These are phyloP conservation scores for Caenorhabditis drosophilae DNA, from an alignment of 2,888 invertebrate genomes.

Conservation along the genomic window DNA sequence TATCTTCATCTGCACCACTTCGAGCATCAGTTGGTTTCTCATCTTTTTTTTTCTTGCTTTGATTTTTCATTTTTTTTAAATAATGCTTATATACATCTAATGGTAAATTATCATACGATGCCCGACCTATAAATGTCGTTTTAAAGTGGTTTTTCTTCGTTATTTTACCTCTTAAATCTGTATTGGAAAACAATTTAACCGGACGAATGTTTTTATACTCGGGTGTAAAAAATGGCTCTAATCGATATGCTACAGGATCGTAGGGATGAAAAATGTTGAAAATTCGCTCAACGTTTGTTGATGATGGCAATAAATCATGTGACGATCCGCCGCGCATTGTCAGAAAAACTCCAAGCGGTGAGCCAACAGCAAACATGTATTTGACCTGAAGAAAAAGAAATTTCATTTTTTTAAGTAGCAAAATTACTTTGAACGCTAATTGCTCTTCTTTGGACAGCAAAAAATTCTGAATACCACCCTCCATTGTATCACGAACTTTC, in stretches of 20 bases:
- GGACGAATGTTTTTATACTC: conserved; percentile 66
- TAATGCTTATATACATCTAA: conserved; percentile 64
- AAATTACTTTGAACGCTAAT: conserved; percentile 51
- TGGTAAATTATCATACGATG: conserved; percentile 53
- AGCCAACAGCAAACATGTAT: conserved; percentile 66
- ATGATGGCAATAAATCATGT: conserved; percentile 24
- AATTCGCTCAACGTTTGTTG: conserved; percentile 53
- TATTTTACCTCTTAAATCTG: conserved; percentile 33
- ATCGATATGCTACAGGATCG: conserved; percentile 65
- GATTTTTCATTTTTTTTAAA: conserved; percentile 60
- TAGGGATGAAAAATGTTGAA: conserved; percentile 66
- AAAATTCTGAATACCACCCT: conserved; percentile 55
- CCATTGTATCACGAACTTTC: conserved; percentile 42
- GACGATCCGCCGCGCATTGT: conserved; percentile 64
- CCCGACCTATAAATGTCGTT: conserved; percentile 18
- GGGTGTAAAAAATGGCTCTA: conserved; percentile 64
- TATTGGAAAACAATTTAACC: conserved; percentile 54
- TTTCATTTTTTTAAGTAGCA: conserved; percentile 4
- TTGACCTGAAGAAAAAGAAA: conserved; percentile 50
- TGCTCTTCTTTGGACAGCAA: conserved; percentile 54
- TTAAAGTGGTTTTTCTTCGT: conserved; percentile 7
- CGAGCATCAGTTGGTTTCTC: conserved; percentile 29
- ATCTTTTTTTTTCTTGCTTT: conserved; percentile 49
- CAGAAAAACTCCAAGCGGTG: conserved; percentile 65
- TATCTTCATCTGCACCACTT: conserved; percentile 50